A percentile compares a stretch with the other conserved stretches of the same genome.
These are phyloP conservation scores for Brachionus asplanchnoidis DNA, from an alignment of 1,140 invertebrate genomes.

Conservation along the genomic window DNA sequence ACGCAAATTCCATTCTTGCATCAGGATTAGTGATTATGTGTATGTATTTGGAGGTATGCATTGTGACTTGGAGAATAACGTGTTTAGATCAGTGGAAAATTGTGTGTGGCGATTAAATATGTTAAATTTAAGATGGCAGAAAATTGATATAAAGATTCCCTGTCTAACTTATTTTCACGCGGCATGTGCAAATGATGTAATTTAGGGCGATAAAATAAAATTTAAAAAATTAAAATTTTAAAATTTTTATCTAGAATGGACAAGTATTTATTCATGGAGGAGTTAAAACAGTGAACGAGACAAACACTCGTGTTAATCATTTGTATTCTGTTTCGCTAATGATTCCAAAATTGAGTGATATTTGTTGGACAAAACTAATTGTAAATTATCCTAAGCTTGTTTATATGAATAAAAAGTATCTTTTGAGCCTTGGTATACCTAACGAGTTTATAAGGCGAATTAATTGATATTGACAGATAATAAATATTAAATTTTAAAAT, in stretches of 20 bases:
- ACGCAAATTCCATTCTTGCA: slow-evolving; percentile 40
- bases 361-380: slow-evolving; percentile 32
- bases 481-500: neutral
- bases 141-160: neutral
- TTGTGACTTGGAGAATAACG: neutral
- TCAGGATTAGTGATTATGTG: neutral
- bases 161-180: slow-evolving; percentile 40
- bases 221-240: neutral
- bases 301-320: slow-evolving; percentile 1
- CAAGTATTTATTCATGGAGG: slow-evolving; percentile 41
- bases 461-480: neutral
- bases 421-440: neutral
- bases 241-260: neutral
- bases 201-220: neutral
- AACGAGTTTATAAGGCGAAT: slow-evolving; percentile 7
- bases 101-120: slow-evolving; percentile 30
- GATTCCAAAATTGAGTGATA: slow-evolving; percentile 14
- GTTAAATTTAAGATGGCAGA: neutral
- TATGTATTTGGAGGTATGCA: slow-evolving; percentile 35
- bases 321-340: slow-evolving; percentile 8
- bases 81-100: neutral
- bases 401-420: slow-evolving; percentile 16
- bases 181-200: slow-evolving; percentile 9
- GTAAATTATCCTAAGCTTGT: slow-evolving; percentile 20
- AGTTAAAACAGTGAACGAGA: neutral